Conservation (phyloP, 2,113 vertebrate genomes). For the Cryptoleucopteryx plumbea region DNA sequence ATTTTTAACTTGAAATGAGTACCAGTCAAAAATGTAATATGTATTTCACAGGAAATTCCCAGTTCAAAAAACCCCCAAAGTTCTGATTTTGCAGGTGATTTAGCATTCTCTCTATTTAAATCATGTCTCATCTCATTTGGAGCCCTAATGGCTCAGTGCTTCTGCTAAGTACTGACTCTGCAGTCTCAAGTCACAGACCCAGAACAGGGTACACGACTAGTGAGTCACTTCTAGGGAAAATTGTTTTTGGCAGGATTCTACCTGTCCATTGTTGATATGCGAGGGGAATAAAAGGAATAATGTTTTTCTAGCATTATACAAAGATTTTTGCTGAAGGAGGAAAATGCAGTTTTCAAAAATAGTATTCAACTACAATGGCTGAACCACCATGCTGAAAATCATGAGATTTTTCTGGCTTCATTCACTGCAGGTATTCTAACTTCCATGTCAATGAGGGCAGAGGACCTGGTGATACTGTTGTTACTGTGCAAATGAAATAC, state of each 20-base stretch:
- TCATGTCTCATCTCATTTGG: background rate
- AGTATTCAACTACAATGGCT: background rate
- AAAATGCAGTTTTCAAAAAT: background rate
- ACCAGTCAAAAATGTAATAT: background rate
- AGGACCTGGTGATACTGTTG: background rate
- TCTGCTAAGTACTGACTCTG: background rate
- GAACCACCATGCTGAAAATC: background rate
- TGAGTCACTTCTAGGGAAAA: background rate
- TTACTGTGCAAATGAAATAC: background rate
- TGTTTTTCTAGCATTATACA: background rate
- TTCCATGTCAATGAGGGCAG: background rate
- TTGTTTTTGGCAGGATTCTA: background rate
- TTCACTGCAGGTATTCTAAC: background rate
- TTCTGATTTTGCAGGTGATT: background rate
- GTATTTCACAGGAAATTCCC: background rate
- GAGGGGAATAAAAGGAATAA: background rate
- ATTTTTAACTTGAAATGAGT: background rate
- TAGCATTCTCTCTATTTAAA: background rate
- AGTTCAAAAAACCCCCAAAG: background rate
- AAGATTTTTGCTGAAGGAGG: background rate
- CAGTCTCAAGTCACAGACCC: background rate
- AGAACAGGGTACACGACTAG: background rate
- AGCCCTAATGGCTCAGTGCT: background rate
- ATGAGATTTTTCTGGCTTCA: background rate
- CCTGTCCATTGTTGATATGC: background rate